Conservation (phyloP, 92 coral and sea anemone species). For the Actinostola sp. region DNA sequence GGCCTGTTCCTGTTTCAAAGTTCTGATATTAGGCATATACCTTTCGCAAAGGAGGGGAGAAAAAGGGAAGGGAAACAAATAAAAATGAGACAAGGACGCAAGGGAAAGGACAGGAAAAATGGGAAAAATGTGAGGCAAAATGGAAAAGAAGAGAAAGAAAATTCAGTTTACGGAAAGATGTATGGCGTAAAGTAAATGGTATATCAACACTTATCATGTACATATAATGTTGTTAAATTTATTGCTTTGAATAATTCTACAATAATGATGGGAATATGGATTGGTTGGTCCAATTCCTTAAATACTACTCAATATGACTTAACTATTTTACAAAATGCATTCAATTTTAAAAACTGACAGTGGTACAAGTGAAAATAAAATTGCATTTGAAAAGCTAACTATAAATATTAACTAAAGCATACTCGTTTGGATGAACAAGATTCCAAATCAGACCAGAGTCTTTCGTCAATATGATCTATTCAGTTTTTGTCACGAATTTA, state of each 20-base stretch:
- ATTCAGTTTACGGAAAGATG: too few relatives aligned
- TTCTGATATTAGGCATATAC: neutral
- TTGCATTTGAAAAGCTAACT: constrained; percentile 8
- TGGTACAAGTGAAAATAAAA: constrained; percentile 1
- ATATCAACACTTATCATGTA: too few relatives aligned
- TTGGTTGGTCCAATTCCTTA: constrained; percentile 19
- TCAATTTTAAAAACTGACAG: constrained; percentile 16
- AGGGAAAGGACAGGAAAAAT: too few relatives aligned
- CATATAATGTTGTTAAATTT: neutral
- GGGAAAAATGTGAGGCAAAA: too few relatives aligned
- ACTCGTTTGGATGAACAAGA: neutral
- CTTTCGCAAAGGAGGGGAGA: too few relatives aligned
- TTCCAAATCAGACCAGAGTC: constrained; percentile 16
- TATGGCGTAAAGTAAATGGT: too few relatives aligned
- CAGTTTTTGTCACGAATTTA: too few relatives aligned
- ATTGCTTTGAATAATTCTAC: constrained; percentile 10
- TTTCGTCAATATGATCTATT: constrained; percentile 16
- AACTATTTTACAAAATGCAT: constrained; percentile 38
- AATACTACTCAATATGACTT: constrained; percentile 27
- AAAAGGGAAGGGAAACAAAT: too few relatives aligned
- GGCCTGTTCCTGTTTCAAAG: neutral
- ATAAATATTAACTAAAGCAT: neutral
- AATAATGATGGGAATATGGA: constrained; percentile 1
- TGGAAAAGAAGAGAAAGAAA: too few relatives aligned
- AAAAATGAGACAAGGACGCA: too few relatives aligned